Conservation (phyloP, 2,888 invertebrate genomes). For the Drosophila hamatofila region DNA sequence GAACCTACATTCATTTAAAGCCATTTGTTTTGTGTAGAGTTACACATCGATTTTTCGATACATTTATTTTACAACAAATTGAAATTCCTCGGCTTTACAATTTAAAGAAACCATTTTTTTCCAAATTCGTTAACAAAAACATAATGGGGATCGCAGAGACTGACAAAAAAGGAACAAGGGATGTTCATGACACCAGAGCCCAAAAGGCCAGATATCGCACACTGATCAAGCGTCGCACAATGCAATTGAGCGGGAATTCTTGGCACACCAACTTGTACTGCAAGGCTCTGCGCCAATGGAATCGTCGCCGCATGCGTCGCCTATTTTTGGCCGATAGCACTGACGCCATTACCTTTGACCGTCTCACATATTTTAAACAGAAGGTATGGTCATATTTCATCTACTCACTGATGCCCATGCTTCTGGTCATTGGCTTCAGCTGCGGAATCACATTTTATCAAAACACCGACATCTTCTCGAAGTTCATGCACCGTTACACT, state of each 20-base stretch:
- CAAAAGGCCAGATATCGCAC: slow-evolving; percentile 9
- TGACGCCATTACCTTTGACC: not conserved
- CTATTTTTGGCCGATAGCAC: not conserved
- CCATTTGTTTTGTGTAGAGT: not conserved
- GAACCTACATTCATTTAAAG: not conserved
- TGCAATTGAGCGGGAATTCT: slow-evolving; percentile 7
- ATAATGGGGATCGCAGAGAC: slow-evolving; percentile 42
- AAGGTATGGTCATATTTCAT: not conserved
- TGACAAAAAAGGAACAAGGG: slow-evolving; percentile 12
- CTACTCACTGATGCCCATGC: slow-evolving; percentile 23
- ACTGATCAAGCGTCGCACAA: slow-evolving; percentile 22
- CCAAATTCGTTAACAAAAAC: slow-evolving; percentile 7
- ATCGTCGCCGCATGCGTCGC: slow-evolving; percentile 49
- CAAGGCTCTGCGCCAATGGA: slow-evolving; percentile 35
- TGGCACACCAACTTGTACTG: slow-evolving; percentile 23
- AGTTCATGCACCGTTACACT: slow-evolving; percentile 51
- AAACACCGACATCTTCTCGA: slow-evolving; percentile 7
- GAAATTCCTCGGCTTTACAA: slow-evolving; percentile 5
- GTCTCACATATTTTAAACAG: not conserved
- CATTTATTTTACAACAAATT: slow-evolving; percentile 20
- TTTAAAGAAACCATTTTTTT: not conserved
- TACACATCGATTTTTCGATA: slow-evolving; percentile 15
- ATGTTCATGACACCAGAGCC: not conserved
- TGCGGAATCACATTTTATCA: slow-evolving; percentile 21
- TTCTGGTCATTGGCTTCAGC: slow-evolving; percentile 8